Conservation (phyloP, 1,140 invertebrate species). For the Penaeus vannamei region DNA sequence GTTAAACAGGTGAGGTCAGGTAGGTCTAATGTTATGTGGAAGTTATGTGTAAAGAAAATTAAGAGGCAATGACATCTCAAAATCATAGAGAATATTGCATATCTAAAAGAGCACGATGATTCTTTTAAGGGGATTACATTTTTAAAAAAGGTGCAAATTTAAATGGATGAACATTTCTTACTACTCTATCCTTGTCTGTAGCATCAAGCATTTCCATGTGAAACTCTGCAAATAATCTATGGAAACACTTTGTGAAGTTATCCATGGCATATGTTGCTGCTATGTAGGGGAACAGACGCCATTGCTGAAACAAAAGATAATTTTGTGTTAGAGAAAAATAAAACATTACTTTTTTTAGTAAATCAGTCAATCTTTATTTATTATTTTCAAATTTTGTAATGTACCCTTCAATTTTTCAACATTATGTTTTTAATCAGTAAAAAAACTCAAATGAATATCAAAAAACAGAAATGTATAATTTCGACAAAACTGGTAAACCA, state of each 20-base stretch:
- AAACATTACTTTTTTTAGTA: background rate
- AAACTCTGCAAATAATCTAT: slow-evolving; percentile 75
- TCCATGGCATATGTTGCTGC: slow-evolving; percentile 86
- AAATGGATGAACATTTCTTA: slow-evolving; percentile 60
- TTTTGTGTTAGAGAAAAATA: background rate
- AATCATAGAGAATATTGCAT: too few species aligned
- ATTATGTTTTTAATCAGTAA: too few species aligned
- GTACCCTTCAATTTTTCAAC: too few species aligned
- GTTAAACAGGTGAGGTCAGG: background rate
- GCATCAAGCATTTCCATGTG: slow-evolving; percentile 73
- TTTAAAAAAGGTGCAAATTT: too few species aligned
- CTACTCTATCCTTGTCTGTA: slow-evolving; percentile 72
- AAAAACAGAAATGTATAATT: too few species aligned
- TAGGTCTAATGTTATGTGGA: background rate
- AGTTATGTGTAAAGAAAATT: background rate
- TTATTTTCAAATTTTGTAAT: too few species aligned
- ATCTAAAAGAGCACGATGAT: too few species aligned
- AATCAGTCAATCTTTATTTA: too few species aligned
- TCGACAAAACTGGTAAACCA: too few species aligned
- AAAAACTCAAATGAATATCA: too few species aligned
- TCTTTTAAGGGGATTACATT: too few species aligned
- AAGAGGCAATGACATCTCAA: too few species aligned
- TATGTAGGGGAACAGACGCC: slow-evolving; percentile 90
- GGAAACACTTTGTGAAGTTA: slow-evolving; percentile 79
- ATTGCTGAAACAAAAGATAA: slow-evolving; percentile 79